Evolutionary conservation across 2,888 invertebrate genomes (phyloP), one percentile per base, ranked within the genome.

Genomic region (Tenthredo distinguenda): DNA sequence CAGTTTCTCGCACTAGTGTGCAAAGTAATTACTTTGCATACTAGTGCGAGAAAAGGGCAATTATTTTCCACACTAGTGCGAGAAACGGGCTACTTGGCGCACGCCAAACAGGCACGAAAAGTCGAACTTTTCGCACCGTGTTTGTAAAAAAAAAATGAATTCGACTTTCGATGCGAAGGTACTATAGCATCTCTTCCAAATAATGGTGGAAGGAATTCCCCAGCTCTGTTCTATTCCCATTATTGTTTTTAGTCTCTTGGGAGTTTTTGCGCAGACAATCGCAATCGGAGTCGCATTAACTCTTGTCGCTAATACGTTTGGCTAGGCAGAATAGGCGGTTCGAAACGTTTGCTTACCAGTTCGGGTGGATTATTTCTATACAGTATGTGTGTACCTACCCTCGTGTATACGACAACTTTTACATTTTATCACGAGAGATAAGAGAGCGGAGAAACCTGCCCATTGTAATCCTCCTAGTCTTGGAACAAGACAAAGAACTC

Each of bases 371-470:
- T 26, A 18, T 68, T 68, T 34, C 68, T 62, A 62, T 31, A 62
- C 26, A 62, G 62, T 26, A 4, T 31, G 4, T 34, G 18, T 2
- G 18, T 68, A 68, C 15, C 12, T 21, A n/a, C 58, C 18, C 58
- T n/a, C 58, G 3, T 58, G 10, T 62, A 26, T 26, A 62, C 21
- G 34, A 26, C 34, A 68, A 68, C 34, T 68, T 68, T 68, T 31
- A 68, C 68, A 68, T 68, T 34, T 34, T 68, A 68, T 68, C 68
- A 68, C 68, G 68, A 0, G 34, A 68, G 68, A 68, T 68, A 68
- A 68, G 68, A 34, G 68, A 31, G 34, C 34, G 15, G 31, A 68
- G 68, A 34, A 68, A 18, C 34, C 18, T 34, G 68, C 34, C 68
- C 68, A 18, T 68, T 31, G 68, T 68, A 68, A 68, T 68, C 12